Conservation (phyloP, 2,113 vertebrate genomes). For the Falco punctatus region DNA sequence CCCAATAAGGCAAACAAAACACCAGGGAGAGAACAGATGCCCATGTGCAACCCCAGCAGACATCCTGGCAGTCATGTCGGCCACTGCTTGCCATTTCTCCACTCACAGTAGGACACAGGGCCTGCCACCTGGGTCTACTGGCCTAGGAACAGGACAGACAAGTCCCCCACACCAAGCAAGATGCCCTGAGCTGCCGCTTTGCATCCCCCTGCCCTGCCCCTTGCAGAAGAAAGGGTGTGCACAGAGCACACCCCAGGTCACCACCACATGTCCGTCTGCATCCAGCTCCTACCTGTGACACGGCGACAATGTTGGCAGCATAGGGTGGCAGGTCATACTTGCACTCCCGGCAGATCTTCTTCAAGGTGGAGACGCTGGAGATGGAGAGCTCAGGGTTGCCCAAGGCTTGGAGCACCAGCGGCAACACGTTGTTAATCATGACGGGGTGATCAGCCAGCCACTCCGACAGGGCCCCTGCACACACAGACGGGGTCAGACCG, state of each 20-base stretch:
- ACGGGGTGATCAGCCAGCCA: constrained; percentile 98
- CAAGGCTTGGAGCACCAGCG: constrained; percentile 93
- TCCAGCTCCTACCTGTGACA: constrained; percentile 87
- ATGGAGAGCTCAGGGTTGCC: constrained; percentile 97
- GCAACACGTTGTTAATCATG: constrained; percentile 97
- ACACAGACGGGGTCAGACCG: not conserved
- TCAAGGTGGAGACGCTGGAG: constrained; percentile 96
- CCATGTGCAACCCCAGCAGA: not conserved
- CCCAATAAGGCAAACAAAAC: not conserved
- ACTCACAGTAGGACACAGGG: not conserved
- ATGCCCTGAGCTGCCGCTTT: not conserved
- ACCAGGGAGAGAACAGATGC: fast-evolving
- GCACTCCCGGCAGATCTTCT: constrained; percentile 98
- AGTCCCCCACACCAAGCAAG: not conserved
- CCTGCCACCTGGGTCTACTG: not conserved
- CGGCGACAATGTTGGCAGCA: constrained; percentile 95
- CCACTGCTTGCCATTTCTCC: not conserved
- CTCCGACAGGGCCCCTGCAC: constrained; percentile 91
- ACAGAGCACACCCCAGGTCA: not conserved
- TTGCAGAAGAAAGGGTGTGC: not conserved
- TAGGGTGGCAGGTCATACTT: constrained; percentile 96
- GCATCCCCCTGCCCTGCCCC: not conserved
- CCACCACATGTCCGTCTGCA: not conserved
- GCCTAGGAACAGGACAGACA: not conserved
- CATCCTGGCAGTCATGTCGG: fast-evolving